Conservation (phyloP, 2,888 invertebrate genomes). For the Alloscopus bannaensis region DNA sequence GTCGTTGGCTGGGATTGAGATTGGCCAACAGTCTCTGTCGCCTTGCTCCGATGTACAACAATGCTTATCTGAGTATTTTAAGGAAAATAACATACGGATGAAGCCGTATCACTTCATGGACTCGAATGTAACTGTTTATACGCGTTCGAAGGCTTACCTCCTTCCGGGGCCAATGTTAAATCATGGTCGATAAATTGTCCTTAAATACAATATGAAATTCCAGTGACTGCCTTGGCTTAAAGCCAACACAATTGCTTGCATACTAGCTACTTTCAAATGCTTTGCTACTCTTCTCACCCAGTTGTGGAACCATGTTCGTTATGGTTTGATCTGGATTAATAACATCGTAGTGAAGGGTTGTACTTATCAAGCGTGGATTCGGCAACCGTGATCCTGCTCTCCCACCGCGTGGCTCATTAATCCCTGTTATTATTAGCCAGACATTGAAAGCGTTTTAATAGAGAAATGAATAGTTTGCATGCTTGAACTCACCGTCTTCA, state of each 20-base stretch:
- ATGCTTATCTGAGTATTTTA: constrained; percentile 41
- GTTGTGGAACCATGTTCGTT: constrained; percentile 54
- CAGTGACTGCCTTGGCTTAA: not conserved
- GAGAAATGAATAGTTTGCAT: not conserved
- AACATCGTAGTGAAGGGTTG: constrained; percentile 49
- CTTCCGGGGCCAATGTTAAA: constrained; percentile 69
- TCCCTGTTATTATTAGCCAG: not conserved
- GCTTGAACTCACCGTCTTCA: constrained; percentile 55
- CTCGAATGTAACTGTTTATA: constrained; percentile 37
- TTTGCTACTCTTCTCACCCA: too few relatives aligned
- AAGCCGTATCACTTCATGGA: constrained; percentile 68
- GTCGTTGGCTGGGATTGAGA: constrained; percentile 67
- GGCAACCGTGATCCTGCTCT: constrained; percentile 8
- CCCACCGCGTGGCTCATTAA: constrained; percentile 52
- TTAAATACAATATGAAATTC: too few relatives aligned
- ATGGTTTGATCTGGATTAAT: constrained; percentile 38
- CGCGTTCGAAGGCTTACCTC: too few relatives aligned
- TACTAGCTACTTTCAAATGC: not conserved
- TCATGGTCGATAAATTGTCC: constrained; percentile 70
- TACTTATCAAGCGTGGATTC: constrained; percentile 52
- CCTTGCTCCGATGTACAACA: constrained; percentile 66
- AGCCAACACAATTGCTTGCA: constrained; percentile 5
- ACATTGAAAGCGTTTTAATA: not conserved
- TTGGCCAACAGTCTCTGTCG: constrained; percentile 68
- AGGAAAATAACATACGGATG: too few relatives aligned